Percentiles rank a stretch among this genome's conserved stretches.
Evolutionary conservation across 2,797 vertebrate genomes (phyloP).

Genomic region (Notoglanidium macrostoma): DNA sequence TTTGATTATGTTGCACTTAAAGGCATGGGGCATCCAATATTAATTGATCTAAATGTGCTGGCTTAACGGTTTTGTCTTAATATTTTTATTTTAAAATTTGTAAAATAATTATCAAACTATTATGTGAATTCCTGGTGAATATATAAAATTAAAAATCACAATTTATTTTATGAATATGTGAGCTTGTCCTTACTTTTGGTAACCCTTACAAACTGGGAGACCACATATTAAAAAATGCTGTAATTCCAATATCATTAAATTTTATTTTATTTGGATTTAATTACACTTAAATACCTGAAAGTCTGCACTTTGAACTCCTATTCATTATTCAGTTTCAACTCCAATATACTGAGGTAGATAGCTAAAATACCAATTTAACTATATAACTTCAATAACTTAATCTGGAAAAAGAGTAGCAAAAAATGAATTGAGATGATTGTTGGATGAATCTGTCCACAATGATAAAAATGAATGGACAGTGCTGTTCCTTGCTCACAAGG

Average conservation of each 20-base stretch:
- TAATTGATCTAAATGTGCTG: too few species aligned
- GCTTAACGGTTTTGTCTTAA: too few species aligned
- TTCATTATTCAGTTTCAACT: not conserved
- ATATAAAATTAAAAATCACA: too few species aligned
- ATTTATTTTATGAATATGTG: too few species aligned
- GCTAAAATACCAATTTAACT: not conserved
- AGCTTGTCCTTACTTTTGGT: not conserved
- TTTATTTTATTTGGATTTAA: not conserved
- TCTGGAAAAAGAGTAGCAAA: not conserved
- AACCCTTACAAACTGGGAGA: not conserved
- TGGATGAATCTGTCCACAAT: not conserved
- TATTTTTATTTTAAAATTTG: too few species aligned
- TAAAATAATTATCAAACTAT: too few species aligned
- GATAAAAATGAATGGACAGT: conserved; percentile 17
- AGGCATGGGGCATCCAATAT: too few species aligned
- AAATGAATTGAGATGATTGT: not conserved
- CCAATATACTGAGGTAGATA: not conserved
- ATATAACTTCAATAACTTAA: not conserved
- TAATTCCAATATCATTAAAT: not conserved
- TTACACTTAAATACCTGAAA: not conserved
- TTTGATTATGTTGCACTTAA: too few species aligned
- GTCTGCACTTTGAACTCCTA: not conserved
- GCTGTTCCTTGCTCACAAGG: not conserved
- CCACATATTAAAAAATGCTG: not conserved
- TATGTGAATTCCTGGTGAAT: too few species aligned